Evolutionary conservation across 2,888 invertebrate genomes (phyloP).

Genomic region (Apamea crenata): DNA sequence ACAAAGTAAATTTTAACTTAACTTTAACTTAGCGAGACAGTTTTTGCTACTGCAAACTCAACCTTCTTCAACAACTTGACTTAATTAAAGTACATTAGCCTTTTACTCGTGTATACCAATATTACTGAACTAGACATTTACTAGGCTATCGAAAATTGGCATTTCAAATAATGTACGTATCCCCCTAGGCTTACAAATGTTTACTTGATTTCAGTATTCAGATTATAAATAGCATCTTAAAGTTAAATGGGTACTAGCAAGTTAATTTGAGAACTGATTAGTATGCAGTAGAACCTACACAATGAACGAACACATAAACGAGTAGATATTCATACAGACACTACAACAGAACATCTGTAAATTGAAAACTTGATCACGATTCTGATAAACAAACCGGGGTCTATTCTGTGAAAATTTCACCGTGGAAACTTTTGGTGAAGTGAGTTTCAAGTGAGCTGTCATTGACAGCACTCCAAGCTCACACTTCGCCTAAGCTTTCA

Average conservation of each 20-base stretch:
- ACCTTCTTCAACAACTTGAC: background rate
- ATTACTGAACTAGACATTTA: background rate
- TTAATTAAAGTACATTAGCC: background rate
- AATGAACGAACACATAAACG: background rate
- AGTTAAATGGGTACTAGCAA: slow-evolving; percentile 1
- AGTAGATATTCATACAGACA: slow-evolving; percentile 3
- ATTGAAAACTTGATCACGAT: background rate
- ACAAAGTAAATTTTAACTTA: background rate
- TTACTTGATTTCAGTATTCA: slow-evolving; percentile 14
- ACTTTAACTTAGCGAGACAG: background rate
- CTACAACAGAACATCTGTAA: background rate
- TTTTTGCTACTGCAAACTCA: background rate
- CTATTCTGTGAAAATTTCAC: background rate
- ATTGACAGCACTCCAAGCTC: too few species aligned
- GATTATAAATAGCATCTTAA: background rate
- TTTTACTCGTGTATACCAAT: background rate
- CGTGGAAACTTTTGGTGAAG: background rate
- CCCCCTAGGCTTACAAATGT: slow-evolving; percentile 4
- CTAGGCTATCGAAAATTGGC: slow-evolving; percentile 1
- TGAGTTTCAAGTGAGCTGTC: background rate
- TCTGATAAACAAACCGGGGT: background rate
- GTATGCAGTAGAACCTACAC: background rate
- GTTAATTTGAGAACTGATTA: slow-evolving; percentile 1
- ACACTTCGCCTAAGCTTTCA: too few species aligned
- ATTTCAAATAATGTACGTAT: background rate